Conservation (phyloP, 1,140 invertebrate genomes). For the Brachionus paranguensis region DNA sequence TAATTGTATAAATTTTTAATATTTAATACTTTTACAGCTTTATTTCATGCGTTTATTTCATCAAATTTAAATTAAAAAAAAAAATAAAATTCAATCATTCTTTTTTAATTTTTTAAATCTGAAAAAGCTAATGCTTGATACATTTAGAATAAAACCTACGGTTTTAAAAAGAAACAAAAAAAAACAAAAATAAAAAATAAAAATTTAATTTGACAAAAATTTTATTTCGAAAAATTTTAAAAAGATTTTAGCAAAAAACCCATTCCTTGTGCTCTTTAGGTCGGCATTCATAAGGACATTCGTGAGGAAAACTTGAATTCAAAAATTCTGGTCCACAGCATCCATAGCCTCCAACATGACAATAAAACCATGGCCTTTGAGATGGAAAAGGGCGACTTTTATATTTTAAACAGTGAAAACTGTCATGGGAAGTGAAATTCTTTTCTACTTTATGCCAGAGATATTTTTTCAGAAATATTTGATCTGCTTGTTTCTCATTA, state of each 20-base stretch:
- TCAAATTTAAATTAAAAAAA: too few relatives aligned
- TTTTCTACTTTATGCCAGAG: not conserved
- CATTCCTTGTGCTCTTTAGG: not conserved
- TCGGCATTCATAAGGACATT: not conserved
- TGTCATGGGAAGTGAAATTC: constrained; percentile 7
- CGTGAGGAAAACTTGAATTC: constrained; percentile 10
- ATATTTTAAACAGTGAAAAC: not conserved
- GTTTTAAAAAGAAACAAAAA: not conserved
- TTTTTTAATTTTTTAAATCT: too few relatives aligned
- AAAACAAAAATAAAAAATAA: not conserved
- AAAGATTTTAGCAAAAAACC: not conserved
- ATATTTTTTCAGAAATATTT: constrained; percentile 22
- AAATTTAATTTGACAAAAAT: not conserved
- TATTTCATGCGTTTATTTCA: too few relatives aligned
- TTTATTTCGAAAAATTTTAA: not conserved
- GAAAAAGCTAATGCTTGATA: too few relatives aligned
- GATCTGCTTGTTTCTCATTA: constrained; percentile 23
- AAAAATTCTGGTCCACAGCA: not conserved
- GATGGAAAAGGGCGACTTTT: not conserved
- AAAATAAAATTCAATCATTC: too few relatives aligned
- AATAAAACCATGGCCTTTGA: constrained; percentile 15
- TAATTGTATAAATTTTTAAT: too few relatives aligned
- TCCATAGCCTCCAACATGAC: constrained; percentile 8
- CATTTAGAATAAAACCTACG: too few relatives aligned
- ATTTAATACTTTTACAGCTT: too few relatives aligned